Conservation (phyloP, 2,888 invertebrate genomes). For the Parnassius glacialis region DNA sequence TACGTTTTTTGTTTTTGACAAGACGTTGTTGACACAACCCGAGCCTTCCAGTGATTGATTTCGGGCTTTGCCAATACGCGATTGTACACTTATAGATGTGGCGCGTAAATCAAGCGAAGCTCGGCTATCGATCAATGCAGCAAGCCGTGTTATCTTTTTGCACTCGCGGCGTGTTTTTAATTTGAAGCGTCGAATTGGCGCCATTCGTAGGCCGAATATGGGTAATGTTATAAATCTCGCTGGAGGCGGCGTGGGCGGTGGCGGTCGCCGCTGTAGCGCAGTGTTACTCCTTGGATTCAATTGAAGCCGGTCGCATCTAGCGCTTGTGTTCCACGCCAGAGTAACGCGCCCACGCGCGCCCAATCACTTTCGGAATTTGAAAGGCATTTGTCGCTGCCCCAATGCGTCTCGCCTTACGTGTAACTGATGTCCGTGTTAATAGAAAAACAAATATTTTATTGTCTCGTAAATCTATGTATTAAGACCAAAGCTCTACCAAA, state of each 20-base stretch:
- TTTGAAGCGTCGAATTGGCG: slow-evolving; percentile 78
- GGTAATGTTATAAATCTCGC: slow-evolving; percentile 78
- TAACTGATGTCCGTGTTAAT: slow-evolving; percentile 55
- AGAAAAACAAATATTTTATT: slow-evolving; percentile 59
- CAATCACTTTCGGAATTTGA: slow-evolving; percentile 70
- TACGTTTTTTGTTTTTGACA: too few species aligned
- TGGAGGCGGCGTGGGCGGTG: slow-evolving; percentile 57
- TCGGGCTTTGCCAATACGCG: slow-evolving; percentile 7
- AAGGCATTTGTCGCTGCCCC: slow-evolving; percentile 72
- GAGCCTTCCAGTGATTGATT: slow-evolving; percentile 12
- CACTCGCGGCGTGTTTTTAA: slow-evolving; percentile 69
- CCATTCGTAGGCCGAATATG: slow-evolving; percentile 76
- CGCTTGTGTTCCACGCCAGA: slow-evolving; percentile 53
- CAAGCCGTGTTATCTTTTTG: slow-evolving; percentile 62
- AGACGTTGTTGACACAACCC: not conserved
- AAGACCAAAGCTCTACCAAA: slow-evolving; percentile 19
- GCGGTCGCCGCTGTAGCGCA: slow-evolving; percentile 39
- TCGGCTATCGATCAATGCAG: slow-evolving; percentile 65
- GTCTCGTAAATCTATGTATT: slow-evolving; percentile 49
- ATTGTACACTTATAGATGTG: slow-evolving; percentile 46
- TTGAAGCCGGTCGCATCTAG: slow-evolving; percentile 56
- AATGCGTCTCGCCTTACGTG: slow-evolving; percentile 53
- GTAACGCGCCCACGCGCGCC: slow-evolving; percentile 71
- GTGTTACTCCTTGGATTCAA: slow-evolving; percentile 54
- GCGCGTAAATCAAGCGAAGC: slow-evolving; percentile 65